Conservation (phyloP, 2,113 vertebrate genomes). For the Felis catus region DNA sequence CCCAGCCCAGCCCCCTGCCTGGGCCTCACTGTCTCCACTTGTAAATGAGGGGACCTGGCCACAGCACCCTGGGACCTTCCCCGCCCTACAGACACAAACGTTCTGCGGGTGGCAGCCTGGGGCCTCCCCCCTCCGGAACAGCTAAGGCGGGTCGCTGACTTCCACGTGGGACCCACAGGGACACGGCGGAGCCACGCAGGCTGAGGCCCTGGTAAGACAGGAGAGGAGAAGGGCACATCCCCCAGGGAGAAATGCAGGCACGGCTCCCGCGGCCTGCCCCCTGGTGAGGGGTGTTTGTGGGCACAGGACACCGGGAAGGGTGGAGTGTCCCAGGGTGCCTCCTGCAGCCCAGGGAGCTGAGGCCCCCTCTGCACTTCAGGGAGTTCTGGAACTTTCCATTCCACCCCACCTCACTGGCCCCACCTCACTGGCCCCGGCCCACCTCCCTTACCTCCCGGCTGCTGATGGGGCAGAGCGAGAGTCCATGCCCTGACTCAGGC, state of each 20-base stretch:
- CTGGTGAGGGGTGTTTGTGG: background rate
- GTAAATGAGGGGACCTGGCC: background rate
- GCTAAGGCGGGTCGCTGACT: no score
- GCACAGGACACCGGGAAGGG: background rate
- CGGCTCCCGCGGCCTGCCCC: background rate
- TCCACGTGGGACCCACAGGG: background rate
- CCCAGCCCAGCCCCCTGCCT: no score
- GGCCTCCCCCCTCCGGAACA: background rate
- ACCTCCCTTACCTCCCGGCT: background rate
- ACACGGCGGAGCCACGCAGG: fast-evolving
- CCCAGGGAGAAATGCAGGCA: no score
- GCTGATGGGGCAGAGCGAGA: background rate
- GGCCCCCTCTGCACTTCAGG: background rate
- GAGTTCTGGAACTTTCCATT: background rate
- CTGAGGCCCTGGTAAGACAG: background rate
- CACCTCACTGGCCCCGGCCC: background rate
- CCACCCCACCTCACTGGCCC: background rate
- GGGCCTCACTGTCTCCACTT: background rate
- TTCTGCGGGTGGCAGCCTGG: fast-evolving
- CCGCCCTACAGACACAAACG: background rate
- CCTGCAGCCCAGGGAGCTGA: background rate
- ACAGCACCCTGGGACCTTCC: background rate
- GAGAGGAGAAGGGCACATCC: fast-evolving
- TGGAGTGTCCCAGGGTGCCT: no score
- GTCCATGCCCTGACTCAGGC: background rate